A percentile compares a stretch with the other conserved stretches of the same genome.
phyloP scores from a whole-genome alignment of 2,113 vertebrate genomes.

The Lagopus leucura region DNA sequence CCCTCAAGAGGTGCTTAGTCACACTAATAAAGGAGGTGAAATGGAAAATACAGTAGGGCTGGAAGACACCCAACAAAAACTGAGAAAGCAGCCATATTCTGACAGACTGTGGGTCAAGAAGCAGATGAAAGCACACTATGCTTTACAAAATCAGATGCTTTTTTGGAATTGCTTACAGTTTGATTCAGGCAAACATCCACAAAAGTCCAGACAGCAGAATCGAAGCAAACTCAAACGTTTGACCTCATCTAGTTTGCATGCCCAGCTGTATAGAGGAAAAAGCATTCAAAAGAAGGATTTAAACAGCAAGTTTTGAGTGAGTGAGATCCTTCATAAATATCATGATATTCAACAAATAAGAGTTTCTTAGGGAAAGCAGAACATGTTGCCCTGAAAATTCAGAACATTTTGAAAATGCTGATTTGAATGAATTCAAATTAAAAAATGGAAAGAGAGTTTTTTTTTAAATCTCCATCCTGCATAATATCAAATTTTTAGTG shows the following conservation, averaged over 20 bases:
- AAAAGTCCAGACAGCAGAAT: background rate
- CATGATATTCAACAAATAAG: background rate
- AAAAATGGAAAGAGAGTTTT: background rate
- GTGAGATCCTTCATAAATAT: background rate
- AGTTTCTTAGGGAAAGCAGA: background rate
- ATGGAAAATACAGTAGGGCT: background rate
- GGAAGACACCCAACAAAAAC: background rate
- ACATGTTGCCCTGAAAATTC: background rate
- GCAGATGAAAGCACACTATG: background rate
- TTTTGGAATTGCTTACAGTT: background rate
- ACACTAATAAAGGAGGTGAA: background rate
- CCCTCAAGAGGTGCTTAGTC: constrained; percentile 9
- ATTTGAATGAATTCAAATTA: background rate
- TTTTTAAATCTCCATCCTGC: too few relatives aligned
- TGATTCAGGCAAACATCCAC: background rate
- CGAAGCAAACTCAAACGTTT: background rate
- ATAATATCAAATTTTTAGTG: background rate
- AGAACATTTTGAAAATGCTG: background rate
- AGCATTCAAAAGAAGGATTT: background rate
- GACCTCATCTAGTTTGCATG: background rate
- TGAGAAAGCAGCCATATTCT: background rate
- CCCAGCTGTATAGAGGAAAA: background rate
- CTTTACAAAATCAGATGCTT: background rate
- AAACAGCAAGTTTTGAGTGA: background rate
- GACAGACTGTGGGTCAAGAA: background rate